Percentiles rank a stretch among this genome's conserved stretches.
Conservation (phyloP, 1,140 invertebrate species). For the Rhyzopertha dominica region DNA sequence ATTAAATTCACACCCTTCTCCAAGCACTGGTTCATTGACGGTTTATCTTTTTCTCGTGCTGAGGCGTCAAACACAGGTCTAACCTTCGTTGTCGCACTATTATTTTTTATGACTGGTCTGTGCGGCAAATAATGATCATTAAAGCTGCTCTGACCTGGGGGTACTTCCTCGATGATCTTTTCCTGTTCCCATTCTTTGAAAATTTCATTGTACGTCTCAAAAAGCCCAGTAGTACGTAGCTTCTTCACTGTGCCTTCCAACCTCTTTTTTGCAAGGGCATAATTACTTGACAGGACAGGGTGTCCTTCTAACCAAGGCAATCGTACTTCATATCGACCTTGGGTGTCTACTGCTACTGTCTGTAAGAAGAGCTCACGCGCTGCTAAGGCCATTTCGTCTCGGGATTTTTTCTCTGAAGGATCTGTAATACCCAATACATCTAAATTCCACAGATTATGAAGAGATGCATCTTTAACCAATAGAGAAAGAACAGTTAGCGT, state of each 20-base stretch:
- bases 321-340: conserved; percentile 2
- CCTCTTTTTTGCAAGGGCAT: background rate
- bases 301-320: conserved; percentile 2
- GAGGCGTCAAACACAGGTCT: conserved; percentile 21
- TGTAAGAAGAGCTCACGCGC: background rate
- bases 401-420: background rate
- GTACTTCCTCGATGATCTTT: conserved; percentile 2
- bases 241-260: background rate
- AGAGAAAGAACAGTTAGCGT: background rate
- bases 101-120: conserved; percentile 8
- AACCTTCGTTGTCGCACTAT: conserved; percentile 9
- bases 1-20: conserved; percentile 37
- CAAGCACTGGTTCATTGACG: conserved; percentile 42
- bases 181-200: conserved; percentile 5
- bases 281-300: background rate
- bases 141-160: background rate
- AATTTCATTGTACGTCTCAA: background rate
- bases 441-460: background rate
- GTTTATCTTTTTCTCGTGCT: conserved; percentile 19
- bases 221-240: background rate
- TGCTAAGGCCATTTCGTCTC: background rate
- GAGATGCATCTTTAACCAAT: too few relatives aligned
- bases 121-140: conserved; percentile 18
- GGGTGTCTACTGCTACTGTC: background rate
- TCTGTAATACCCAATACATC: conserved; percentile 5